A percentile compares a stretch with the other conserved stretches of the same genome.
Evolutionary conservation across 2,797 vertebrate species (phyloP).

Genomic region (Garrulus glandarius): DNA sequence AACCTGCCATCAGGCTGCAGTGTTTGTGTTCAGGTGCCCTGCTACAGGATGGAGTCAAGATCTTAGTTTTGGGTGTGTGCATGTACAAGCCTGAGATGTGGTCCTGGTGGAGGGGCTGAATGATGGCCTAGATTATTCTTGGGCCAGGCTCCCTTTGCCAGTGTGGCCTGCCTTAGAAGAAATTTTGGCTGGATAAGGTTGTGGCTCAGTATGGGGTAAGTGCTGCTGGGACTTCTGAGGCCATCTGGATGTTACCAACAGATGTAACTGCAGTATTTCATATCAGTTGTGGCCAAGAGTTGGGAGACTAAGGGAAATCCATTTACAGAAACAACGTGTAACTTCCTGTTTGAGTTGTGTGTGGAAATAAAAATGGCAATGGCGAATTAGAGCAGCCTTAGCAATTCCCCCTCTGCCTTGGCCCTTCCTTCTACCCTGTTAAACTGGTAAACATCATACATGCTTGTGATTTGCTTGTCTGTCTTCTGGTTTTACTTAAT

Average conservation of each 20-base stretch:
- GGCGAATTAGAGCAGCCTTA: background rate
- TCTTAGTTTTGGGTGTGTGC: fast-evolving
- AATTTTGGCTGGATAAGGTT: background rate
- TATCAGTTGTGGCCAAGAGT: background rate
- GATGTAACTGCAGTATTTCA: background rate
- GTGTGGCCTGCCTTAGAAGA: background rate
- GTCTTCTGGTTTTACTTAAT: slow-evolving; percentile 33
- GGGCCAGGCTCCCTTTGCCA: background rate
- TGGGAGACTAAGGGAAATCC: background rate
- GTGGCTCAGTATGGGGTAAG: background rate
- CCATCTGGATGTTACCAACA: background rate
- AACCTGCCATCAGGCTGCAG: background rate
- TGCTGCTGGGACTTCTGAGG: background rate
- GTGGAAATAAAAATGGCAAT: background rate
- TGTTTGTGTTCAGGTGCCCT: background rate
- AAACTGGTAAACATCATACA: background rate
- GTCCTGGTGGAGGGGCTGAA: background rate
- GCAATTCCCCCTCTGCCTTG: background rate
- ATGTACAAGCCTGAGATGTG: background rate
- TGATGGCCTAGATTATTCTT: background rate
- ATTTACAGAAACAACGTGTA: background rate
- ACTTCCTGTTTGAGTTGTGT: background rate
- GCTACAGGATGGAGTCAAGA: background rate
- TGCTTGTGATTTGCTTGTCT: background rate
- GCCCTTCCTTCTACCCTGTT: background rate